These are phyloP conservation scores for Neomonachus schauinslandi DNA, from an alignment of 2,113 vertebrate genomes.

Conservation along the genomic window DNA sequence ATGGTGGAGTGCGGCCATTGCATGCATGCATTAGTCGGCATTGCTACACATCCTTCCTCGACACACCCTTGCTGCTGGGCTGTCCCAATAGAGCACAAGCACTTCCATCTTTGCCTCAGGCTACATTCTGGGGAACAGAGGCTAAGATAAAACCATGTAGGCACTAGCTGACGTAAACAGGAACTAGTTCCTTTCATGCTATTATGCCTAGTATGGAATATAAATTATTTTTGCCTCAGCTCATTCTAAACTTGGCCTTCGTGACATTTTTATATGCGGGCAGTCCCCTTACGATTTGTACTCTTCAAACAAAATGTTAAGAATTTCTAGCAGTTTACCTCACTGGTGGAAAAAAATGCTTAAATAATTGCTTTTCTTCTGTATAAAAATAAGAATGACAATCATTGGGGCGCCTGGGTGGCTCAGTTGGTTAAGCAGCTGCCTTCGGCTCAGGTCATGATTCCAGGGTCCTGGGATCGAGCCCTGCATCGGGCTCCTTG, in stretches of 20 bases:
- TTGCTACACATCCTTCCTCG: too few species aligned
- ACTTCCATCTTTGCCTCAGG: neutral
- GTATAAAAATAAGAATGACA: neutral
- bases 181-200: neutral
- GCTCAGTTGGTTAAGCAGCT: too few species aligned
- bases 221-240: neutral
- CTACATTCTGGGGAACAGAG: too few species aligned
- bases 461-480: too few species aligned
- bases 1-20: accelerated
- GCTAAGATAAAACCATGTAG: too few species aligned
- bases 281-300: neutral
- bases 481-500: too few species aligned
- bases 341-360: neutral
- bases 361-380: neutral
- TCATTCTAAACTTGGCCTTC: neutral
- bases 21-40: accelerated
- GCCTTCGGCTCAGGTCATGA: too few species aligned
- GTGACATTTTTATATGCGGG: neutral
- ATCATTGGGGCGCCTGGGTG: too few species aligned
- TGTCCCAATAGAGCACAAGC: accelerated
- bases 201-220: neutral
- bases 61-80: neutral
- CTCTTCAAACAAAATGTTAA: neutral
- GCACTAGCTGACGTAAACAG: neutral
- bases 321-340: neutral